Percentiles rank a stretch among this genome's conserved stretches.
These are phyloP conservation scores for Xanthia icteritia DNA, from an alignment of 2,888 invertebrate genomes.

Conservation along the genomic window DNA sequence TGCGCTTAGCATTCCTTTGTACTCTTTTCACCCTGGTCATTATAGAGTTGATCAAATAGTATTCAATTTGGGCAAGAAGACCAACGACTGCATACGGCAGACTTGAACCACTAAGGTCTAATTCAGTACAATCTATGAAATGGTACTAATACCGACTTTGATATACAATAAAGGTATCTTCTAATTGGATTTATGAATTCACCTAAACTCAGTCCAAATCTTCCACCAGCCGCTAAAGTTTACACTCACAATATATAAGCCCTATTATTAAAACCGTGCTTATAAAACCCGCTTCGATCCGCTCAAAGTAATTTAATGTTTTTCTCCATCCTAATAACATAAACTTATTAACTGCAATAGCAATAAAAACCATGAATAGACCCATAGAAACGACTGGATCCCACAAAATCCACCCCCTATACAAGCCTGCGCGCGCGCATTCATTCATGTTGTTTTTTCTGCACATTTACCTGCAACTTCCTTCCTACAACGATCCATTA, in stretches of 20 bases:
- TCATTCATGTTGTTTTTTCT: conserved; percentile 78
- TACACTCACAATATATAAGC: conserved; percentile 22
- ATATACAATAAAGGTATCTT: neutral
- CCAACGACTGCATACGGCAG: neutral
- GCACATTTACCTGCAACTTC: conserved; percentile 88
- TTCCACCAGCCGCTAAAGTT: conserved; percentile 3
- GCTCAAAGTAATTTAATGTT: conserved; percentile 56
- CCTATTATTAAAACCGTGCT: conserved; percentile 36
- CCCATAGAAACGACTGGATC: conserved; percentile 57
- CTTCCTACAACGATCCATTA: conserved; percentile 89
- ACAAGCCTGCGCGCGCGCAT: conserved; percentile 76
- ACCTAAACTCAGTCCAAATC: conserved; percentile 3
- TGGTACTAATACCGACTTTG: no score
- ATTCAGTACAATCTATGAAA: no score
- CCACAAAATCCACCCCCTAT: conserved; percentile 75
- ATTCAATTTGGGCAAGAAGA: neutral
- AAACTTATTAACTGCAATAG: conserved; percentile 71
- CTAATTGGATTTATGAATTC: conserved; percentile 34
- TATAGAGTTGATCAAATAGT: neutral
- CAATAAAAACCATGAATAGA: conserved; percentile 71
- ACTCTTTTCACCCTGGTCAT: neutral
- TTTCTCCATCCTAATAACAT: conserved; percentile 64
- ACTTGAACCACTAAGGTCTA: no score
- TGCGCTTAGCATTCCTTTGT: neutral
- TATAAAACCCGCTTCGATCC: conserved; percentile 35